Evolutionary conservation across 1,140 invertebrate species (phyloP).

Genomic region (Holcopasites calliopsidis): DNA sequence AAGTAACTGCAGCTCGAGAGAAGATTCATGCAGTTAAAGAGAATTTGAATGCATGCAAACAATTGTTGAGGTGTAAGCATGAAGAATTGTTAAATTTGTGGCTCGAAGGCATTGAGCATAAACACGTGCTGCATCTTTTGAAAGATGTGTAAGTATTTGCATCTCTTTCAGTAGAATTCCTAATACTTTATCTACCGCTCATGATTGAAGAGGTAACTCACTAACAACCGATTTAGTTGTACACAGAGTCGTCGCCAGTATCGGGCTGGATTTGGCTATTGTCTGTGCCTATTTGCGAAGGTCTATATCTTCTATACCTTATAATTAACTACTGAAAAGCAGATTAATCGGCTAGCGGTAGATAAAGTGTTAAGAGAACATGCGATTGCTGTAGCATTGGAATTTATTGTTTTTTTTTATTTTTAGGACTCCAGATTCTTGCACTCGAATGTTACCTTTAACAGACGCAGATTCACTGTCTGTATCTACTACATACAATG

Average conservation of each 20-base stretch:
- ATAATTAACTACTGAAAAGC: too few species aligned
- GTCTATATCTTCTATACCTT: too few species aligned
- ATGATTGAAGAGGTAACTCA: too few species aligned
- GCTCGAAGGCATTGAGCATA: constrained; percentile 95
- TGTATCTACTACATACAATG: constrained; percentile 25
- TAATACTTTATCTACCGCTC: too few species aligned
- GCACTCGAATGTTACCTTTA: constrained; percentile 41
- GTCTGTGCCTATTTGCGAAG: too few species aligned
- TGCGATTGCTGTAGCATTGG: too few species aligned
- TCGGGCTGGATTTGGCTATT: too few species aligned
- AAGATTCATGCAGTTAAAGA: constrained; percentile 92
- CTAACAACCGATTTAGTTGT: too few species aligned
- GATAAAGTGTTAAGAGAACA: too few species aligned
- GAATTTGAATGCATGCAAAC: constrained; percentile 94
- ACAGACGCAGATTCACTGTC: constrained; percentile 39
- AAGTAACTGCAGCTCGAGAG: constrained; percentile 89
- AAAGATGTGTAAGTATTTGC: constrained; percentile 89
- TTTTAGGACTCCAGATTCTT: constrained; percentile 47
- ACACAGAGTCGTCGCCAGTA: too few species aligned
- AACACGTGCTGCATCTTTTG: constrained; percentile 91
- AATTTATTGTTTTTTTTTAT: neutral
- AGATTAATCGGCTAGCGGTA: too few species aligned
- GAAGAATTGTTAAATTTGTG: constrained; percentile 96
- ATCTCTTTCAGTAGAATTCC: too few species aligned
- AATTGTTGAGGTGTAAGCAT: constrained; percentile 92